Percentiles rank a stretch among this genome's conserved stretches.
These are phyloP conservation scores for Tiliqua scincoides DNA, from an alignment of 2,113 vertebrate genomes.

Conservation along the genomic window DNA sequence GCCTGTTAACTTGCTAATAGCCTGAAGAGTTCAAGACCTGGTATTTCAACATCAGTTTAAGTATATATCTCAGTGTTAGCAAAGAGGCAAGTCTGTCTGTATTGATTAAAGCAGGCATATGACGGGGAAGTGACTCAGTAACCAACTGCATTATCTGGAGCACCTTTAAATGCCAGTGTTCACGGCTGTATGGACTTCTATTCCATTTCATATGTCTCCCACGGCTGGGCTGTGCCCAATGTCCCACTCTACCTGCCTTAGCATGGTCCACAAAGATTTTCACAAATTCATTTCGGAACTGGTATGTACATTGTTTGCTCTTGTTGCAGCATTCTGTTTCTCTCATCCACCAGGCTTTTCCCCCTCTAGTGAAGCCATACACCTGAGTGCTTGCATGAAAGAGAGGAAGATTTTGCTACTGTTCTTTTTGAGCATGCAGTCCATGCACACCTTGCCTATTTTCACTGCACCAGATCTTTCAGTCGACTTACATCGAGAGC, in stretches of 20 bases:
- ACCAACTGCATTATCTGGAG: not conserved
- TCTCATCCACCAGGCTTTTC: not conserved
- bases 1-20: not conserved
- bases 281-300: not conserved
- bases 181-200: not conserved
- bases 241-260: not conserved
- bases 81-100: not conserved
- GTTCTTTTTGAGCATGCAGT: not conserved
- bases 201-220: not conserved
- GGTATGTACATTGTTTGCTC: not conserved
- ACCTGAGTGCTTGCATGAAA: not conserved
- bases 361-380: not conserved
- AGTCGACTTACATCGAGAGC: not conserved
- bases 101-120: not conserved
- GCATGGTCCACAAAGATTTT: not conserved
- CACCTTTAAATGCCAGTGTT: not conserved
- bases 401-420: too few species aligned
- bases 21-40: not conserved
- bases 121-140: not conserved
- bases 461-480: not conserved
- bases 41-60: not conserved
- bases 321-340: not conserved
- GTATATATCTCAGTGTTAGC: not conserved
- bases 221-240: not conserved
- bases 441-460: not conserved